Percentiles rank a stretch among this genome's conserved stretches.
These are phyloP conservation scores for Catocala sponsa DNA, from an alignment of 2,888 invertebrate species.

Conservation along the genomic window DNA sequence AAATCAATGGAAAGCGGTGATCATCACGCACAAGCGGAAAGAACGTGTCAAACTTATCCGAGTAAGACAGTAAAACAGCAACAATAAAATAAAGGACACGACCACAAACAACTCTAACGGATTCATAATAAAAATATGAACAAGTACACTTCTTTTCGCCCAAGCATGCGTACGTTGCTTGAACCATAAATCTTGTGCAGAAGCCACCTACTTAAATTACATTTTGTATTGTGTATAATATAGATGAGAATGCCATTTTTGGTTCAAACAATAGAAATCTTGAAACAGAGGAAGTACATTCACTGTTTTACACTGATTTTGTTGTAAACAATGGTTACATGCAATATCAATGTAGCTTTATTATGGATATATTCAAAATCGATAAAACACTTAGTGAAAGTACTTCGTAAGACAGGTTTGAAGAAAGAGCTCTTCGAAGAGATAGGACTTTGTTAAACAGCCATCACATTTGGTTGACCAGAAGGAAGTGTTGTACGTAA, in stretches of 20 bases:
- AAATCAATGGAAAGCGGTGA: slow-evolving; percentile 83
- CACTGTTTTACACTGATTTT: slow-evolving; percentile 40
- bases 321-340: neutral
- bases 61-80: slow-evolving; percentile 78
- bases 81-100: slow-evolving; percentile 75
- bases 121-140: slow-evolving; percentile 59
- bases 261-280: slow-evolving; percentile 73
- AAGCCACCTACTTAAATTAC: slow-evolving; percentile 30
- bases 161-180: slow-evolving; percentile 82
- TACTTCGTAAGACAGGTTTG: slow-evolving; percentile 57
- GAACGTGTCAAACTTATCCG: slow-evolving; percentile 82
- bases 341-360: neutral
- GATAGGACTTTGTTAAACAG: slow-evolving; percentile 68
- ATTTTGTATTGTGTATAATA: slow-evolving; percentile 17
- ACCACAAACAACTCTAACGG: slow-evolving; percentile 77
- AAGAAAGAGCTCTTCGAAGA: slow-evolving; percentile 57
- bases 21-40: slow-evolving; percentile 87
- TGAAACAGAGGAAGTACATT: slow-evolving; percentile 64
- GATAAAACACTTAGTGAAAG: slow-evolving; percentile 55
- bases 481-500: slow-evolving; percentile 75
- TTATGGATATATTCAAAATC: neutral
- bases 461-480: slow-evolving; percentile 78
- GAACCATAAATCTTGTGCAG: slow-evolving; percentile 68
- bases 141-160: slow-evolving; percentile 84
- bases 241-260: slow-evolving; percentile 43